phyloP scores from a whole-genome alignment of 2,888 invertebrate species.

The Ichneumoninae sp. region DNA sequence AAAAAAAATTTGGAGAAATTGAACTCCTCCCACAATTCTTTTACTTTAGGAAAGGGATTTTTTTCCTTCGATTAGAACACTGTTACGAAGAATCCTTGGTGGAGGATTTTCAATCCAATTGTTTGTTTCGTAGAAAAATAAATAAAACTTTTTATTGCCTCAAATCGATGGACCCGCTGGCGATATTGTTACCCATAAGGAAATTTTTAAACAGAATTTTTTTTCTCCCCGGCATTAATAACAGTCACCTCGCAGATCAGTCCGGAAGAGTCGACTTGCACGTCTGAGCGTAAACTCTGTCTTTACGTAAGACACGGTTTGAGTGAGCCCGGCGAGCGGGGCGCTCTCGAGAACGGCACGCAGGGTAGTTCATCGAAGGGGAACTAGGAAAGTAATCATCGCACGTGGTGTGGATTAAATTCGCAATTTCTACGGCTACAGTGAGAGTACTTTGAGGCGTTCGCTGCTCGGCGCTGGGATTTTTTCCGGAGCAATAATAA shows the following conservation, averaged over 20 bases:
- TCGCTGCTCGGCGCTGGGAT: not conserved
- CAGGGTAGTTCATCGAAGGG: slow-evolving; percentile 80
- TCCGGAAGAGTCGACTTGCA: slow-evolving; percentile 22
- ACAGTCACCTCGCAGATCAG: not conserved
- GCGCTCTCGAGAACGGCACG: slow-evolving; percentile 74
- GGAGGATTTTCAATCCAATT: no score
- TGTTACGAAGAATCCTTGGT: no score
- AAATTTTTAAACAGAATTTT: not conserved
- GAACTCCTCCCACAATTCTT: no score
- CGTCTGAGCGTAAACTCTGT: slow-evolving; percentile 28
- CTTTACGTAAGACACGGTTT: slow-evolving; percentile 64
- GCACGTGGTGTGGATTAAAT: slow-evolving; percentile 2
- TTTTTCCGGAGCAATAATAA: slow-evolving; percentile 1
- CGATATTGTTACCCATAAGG: not conserved
- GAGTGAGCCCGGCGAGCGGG: slow-evolving; percentile 46
- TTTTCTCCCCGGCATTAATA: slow-evolving; percentile 11
- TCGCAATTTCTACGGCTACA: slow-evolving; percentile 13
- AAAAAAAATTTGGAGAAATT: no score
- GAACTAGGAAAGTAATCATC: slow-evolving; percentile 78
- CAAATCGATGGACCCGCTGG: not conserved
- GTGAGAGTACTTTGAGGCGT: not conserved
- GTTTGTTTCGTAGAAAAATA: no score
- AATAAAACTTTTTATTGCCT: no score
- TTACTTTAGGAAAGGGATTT: no score
- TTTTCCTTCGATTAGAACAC: no score